Evolutionary conservation across 2,113 vertebrate species (phyloP).

Genomic region (Entelurus aequoreus): DNA sequence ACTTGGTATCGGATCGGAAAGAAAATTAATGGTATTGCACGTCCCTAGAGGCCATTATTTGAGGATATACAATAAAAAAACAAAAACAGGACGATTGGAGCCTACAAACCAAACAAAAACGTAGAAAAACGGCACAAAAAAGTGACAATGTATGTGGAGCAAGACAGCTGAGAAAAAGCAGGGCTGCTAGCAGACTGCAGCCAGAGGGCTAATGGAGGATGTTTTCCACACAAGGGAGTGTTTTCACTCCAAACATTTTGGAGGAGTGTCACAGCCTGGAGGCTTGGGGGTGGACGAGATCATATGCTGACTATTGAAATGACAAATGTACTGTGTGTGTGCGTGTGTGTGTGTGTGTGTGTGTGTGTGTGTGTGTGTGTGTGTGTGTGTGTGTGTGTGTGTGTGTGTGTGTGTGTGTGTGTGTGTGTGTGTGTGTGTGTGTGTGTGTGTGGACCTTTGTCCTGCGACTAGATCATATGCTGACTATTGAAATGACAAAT

Average conservation of each 20-base stretch:
- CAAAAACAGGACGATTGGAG: no score
- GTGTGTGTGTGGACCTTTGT: no score
- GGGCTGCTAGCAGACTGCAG: constrained; percentile 13
- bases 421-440: not conserved
- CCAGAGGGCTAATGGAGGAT: constrained; percentile 13
- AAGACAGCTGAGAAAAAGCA: constrained; percentile 20
- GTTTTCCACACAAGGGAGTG: constrained; percentile 5
- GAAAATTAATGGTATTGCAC: no score
- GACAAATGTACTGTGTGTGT: not conserved
- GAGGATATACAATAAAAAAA: no score
- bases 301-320: constrained; percentile 8
- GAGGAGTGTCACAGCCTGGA: constrained; percentile 5
- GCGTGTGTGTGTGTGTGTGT: not conserved
- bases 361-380: not conserved
- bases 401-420: not conserved
- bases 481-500: not conserved
- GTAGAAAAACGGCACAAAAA: not conserved
- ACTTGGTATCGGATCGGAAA: no score
- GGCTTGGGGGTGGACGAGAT: constrained; percentile 14
- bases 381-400: no score
- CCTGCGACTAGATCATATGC: constrained; percentile 16
- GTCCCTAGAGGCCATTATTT: no score
- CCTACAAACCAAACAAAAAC: not conserved
- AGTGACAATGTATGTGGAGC: not conserved
- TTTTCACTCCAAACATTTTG: constrained; percentile 30